phyloP scores from a whole-genome alignment of 2,113 vertebrate genomes.

The Muntiacus reevesi region DNA sequence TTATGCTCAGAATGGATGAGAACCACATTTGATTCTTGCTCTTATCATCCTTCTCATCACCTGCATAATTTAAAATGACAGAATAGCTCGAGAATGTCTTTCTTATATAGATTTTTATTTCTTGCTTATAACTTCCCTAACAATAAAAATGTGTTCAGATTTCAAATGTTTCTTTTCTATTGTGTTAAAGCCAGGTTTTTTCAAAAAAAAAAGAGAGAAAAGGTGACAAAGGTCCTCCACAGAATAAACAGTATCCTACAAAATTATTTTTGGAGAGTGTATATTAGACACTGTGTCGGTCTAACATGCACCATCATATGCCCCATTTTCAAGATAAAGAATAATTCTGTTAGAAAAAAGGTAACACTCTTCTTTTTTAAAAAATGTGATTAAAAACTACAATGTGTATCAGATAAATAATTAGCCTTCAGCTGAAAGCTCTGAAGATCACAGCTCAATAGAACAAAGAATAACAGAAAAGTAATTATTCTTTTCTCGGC shows the following conservation, averaged over 20 bases:
- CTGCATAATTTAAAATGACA: background rate
- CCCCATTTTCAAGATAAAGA: background rate
- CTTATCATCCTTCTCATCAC: background rate
- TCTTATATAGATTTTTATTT: background rate
- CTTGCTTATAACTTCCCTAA: background rate
- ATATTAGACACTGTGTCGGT: background rate
- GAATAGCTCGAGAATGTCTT: background rate
- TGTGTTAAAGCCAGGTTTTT: background rate
- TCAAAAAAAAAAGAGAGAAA: background rate
- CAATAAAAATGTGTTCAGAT: background rate
- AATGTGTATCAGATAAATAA: slow-evolving; percentile 2
- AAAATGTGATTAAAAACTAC: background rate
- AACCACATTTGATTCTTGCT: background rate
- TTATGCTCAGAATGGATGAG: background rate
- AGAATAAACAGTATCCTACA: background rate
- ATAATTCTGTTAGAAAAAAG: background rate
- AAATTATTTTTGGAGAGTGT: background rate
- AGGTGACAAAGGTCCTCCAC: background rate
- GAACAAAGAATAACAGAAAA: background rate
- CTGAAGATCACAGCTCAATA: slow-evolving; percentile 44
- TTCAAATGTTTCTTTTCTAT: background rate
- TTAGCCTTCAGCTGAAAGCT: slow-evolving; percentile 13
- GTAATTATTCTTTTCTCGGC: background rate
- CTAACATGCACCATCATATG: background rate
- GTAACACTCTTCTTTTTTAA: background rate